Evolutionary conservation across 2,888 invertebrate species (phyloP).

Genomic region (Dynastes hyllus): DNA sequence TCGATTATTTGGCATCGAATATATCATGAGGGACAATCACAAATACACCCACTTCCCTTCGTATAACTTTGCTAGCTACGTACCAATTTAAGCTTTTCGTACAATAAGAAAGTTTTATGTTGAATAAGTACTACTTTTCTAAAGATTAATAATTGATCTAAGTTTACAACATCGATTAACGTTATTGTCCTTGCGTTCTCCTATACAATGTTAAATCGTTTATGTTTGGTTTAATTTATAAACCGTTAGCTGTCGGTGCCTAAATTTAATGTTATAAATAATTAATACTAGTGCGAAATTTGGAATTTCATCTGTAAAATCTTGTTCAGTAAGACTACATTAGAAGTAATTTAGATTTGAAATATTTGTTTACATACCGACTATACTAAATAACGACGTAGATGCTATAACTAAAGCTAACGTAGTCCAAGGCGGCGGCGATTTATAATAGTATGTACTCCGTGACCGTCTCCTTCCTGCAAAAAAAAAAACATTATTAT

Average conservation of each 20-base stretch:
- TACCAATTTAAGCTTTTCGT: too few species aligned
- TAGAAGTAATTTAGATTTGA: background rate
- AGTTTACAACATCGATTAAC: too few species aligned
- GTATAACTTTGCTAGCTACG: too few species aligned
- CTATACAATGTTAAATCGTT: background rate
- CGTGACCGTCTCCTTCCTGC: slow-evolving; percentile 69
- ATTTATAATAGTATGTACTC: slow-evolving; percentile 66
- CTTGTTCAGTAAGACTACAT: background rate
- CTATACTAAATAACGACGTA: slow-evolving; percentile 70
- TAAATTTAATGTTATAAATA: background rate
- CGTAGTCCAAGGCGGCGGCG: slow-evolving; percentile 69
- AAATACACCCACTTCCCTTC: too few species aligned
- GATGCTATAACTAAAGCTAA: slow-evolving; percentile 70
- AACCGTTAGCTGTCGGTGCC: slow-evolving; percentile 19
- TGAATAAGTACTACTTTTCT: too few species aligned
- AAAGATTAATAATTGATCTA: too few species aligned
- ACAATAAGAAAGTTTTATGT: too few species aligned
- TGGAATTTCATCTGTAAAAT: background rate
- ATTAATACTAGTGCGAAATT: background rate
- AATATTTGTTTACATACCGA: slow-evolving; percentile 66
- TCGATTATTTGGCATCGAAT: too few species aligned
- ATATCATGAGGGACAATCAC: too few species aligned
- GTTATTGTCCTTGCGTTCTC: too few species aligned
- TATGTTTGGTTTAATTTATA: background rate
- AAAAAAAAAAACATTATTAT: slow-evolving; percentile 59